Evolutionary conservation across 1,140 invertebrate genomes (phyloP).

Genomic region (Lucilia sericata): DNA sequence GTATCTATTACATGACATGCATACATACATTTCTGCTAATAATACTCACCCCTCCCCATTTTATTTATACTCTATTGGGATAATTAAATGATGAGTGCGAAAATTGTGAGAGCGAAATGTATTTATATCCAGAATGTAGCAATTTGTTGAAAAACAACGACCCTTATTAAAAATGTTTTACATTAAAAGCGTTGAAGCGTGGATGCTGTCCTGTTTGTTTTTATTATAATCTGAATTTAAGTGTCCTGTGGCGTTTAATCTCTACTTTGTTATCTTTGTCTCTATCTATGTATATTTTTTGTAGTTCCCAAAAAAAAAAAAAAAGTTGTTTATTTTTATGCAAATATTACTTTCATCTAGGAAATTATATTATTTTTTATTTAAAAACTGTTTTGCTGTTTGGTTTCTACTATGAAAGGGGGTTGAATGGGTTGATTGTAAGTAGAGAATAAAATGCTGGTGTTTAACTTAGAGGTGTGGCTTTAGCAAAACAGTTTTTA

Average conservation of each 20-base stretch:
- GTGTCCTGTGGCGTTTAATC: constrained; percentile 19
- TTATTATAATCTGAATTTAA: neutral
- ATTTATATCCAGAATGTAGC: neutral
- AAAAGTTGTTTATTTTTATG: no score
- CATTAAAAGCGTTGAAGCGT: neutral
- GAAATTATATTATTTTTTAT: neutral
- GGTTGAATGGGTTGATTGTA: no score
- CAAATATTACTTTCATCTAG: neutral
- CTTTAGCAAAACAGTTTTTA: no score
- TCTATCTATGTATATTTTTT: neutral
- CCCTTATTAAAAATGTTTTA: constrained; percentile 4
- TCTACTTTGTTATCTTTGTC: constrained; percentile 11
- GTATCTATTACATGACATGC: neutral
- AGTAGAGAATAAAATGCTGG: no score
- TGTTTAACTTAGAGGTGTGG: no score
- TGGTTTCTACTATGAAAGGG: neutral
- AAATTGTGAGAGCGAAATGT: neutral
- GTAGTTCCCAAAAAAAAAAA: no score
- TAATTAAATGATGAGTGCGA: neutral
- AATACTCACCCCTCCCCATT: neutral
- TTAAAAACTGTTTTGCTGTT: neutral
- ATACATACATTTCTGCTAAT: neutral
- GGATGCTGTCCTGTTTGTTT: no score
- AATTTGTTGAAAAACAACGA: neutral
- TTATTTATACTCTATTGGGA: neutral